phyloP scores from a whole-genome alignment of 2,113 vertebrate genomes.

The Coryphaenoides rupestris region DNA sequence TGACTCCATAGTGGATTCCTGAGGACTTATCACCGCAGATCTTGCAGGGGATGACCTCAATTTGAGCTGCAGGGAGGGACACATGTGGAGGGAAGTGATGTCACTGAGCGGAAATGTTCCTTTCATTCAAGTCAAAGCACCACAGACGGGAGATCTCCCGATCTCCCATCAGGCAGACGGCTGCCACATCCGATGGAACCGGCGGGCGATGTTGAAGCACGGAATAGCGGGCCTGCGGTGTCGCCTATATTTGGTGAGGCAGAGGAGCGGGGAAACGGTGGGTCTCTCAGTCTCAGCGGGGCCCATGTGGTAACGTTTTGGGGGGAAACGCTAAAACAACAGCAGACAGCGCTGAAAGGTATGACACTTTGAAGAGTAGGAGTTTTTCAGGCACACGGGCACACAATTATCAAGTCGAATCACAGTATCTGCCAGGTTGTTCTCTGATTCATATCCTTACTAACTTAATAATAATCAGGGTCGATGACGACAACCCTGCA shows the following conservation, averaged over 20 bases:
- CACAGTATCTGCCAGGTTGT: too few species aligned
- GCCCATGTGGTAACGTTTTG: conserved; percentile 11
- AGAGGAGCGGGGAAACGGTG: not conserved
- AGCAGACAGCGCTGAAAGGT: too few species aligned
- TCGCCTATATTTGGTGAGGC: conserved; percentile 6
- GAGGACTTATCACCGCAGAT: conserved; percentile 94
- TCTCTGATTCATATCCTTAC: too few species aligned
- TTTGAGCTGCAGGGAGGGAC: conserved; percentile 77
- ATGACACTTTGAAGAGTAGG: too few species aligned
- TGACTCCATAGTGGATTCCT: conserved; percentile 91
- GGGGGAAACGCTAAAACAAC: not conserved
- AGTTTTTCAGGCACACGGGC: too few species aligned
- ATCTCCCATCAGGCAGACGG: too few species aligned
- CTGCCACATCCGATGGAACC: too few species aligned
- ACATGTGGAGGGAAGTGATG: not conserved
- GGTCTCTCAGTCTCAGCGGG: not conserved
- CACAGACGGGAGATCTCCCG: too few species aligned
- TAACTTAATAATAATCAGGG: too few species aligned
- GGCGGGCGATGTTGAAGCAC: too few species aligned
- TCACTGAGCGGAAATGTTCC: not conserved
- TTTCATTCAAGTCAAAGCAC: not conserved
- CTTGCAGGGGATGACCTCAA: conserved; percentile 92
- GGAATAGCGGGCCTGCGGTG: not conserved
- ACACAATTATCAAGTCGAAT: too few species aligned
- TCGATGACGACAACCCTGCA: too few species aligned